A percentile compares a stretch with the other conserved stretches of the same genome.
phyloP scores from a whole-genome alignment of 2,888 invertebrate genomes.

The Cybosia mesomella region DNA sequence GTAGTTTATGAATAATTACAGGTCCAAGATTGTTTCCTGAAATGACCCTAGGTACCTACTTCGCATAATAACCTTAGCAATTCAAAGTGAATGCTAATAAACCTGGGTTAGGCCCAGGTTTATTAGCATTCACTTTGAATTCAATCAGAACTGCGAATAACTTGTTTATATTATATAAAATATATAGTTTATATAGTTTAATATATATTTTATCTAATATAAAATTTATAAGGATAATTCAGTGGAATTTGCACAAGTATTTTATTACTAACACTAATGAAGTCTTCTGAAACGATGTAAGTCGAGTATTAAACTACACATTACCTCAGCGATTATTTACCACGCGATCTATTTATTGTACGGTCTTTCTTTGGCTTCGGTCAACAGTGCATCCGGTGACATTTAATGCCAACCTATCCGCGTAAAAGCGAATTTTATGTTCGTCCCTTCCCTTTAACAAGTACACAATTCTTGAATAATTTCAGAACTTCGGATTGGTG shows the following conservation, averaged over 20 bases:
- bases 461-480: background rate
- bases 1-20: no score
- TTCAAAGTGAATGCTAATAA: no score
- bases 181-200: no score
- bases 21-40: no score
- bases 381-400: conserved; percentile 41
- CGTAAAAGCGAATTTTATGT: conserved; percentile 50
- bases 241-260: background rate
- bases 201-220: no score
- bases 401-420: conserved; percentile 36
- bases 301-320: background rate
- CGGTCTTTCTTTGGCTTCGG: conserved; percentile 49
- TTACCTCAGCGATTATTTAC: background rate
- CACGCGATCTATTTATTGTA: background rate
- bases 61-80: no score
- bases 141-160: background rate
- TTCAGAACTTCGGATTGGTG: background rate
- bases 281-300: background rate
- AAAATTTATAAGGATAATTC: background rate
- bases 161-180: no score
- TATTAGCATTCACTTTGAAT: background rate
- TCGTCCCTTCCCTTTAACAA: conserved; percentile 30
- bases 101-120: no score
- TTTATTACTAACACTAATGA: background rate
- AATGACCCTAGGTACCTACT: no score